Evolutionary conservation across 2,113 vertebrate genomes (phyloP).

Genomic region (Psophia crepitans): DNA sequence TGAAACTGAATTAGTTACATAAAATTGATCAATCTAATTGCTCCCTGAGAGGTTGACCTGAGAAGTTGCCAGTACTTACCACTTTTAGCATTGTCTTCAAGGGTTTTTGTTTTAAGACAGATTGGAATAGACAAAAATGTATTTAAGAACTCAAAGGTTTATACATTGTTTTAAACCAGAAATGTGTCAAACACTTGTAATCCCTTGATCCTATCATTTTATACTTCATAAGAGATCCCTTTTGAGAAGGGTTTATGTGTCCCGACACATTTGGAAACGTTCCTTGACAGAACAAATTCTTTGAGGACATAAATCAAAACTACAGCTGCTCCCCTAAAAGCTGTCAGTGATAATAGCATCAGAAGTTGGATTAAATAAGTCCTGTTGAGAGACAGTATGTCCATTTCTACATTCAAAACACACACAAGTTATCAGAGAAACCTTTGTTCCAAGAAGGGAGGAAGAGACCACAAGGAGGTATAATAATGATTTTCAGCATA

Average conservation of each 20-base stretch:
- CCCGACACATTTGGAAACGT: constrained; percentile 56
- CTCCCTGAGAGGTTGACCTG: constrained; percentile 28
- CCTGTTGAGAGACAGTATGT: constrained; percentile 44
- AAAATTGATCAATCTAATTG: constrained; percentile 33
- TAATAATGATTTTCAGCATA: background rate
- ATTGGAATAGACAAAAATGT: constrained; percentile 53
- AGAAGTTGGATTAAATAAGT: constrained; percentile 64
- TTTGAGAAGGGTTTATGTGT: constrained; percentile 62
- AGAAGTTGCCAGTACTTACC: background rate
- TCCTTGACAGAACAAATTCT: constrained; percentile 71
- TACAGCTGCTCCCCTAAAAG: constrained; percentile 69
- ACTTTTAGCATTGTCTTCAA: background rate
- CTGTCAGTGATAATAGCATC: constrained; percentile 71
- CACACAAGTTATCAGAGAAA: constrained; percentile 16
- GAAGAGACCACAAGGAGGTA: background rate
- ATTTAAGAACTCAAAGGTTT: constrained; percentile 28
- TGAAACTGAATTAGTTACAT: background rate
- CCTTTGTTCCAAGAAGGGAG: background rate
- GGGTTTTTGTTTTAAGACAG: constrained; percentile 31
- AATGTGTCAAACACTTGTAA: constrained; percentile 46
- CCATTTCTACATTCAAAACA: constrained; percentile 63
- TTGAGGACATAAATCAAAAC: constrained; percentile 73
- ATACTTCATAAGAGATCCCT: constrained; percentile 61
- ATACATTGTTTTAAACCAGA: constrained; percentile 61
- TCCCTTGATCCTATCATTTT: constrained; percentile 59